Evolutionary conservation across 2,888 invertebrate genomes (phyloP).

Genomic region (Cheilosia impressa): DNA sequence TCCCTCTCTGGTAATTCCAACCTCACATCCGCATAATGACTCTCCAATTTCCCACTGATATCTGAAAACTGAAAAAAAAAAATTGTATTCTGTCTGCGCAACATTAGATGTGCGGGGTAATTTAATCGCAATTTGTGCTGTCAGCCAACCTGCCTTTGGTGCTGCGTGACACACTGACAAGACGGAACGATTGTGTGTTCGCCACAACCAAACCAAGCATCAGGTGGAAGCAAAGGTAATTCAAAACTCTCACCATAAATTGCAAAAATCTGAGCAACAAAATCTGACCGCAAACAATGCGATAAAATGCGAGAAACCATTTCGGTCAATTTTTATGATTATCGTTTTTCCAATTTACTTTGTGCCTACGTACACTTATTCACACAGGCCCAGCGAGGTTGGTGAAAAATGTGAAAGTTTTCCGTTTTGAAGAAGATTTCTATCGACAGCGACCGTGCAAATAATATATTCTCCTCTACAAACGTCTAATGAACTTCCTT

Average conservation of each 20-base stretch:
- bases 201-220: neutral
- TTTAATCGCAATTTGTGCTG: constrained; percentile 69
- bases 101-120: constrained; percentile 53
- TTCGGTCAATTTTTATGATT: constrained; percentile 61
- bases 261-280: constrained; percentile 23
- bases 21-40: constrained; percentile 65
- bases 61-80: constrained; percentile 22
- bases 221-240: constrained; percentile 65
- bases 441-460: constrained; percentile 49
- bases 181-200: constrained; percentile 1
- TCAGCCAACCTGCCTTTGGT: constrained; percentile 61
- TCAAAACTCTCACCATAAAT: constrained; percentile 69
- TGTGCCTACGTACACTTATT: neutral
- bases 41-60: constrained; percentile 51
- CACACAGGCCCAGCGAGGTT: neutral
- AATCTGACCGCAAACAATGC: constrained; percentile 59
- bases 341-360: constrained; percentile 61
- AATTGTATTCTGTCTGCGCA: constrained; percentile 39
- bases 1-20: constrained; percentile 49
- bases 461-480: constrained; percentile 9
- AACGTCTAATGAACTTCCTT: constrained; percentile 4
- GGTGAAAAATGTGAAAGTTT: constrained; percentile 67
- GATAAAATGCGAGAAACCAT: constrained; percentile 43
- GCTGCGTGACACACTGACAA: constrained; percentile 49
- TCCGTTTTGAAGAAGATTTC: constrained; percentile 62